Base-by-base conservation (phyloP, 1,140 invertebrate genomes). In the Matsumurasca onukii region DNA sequence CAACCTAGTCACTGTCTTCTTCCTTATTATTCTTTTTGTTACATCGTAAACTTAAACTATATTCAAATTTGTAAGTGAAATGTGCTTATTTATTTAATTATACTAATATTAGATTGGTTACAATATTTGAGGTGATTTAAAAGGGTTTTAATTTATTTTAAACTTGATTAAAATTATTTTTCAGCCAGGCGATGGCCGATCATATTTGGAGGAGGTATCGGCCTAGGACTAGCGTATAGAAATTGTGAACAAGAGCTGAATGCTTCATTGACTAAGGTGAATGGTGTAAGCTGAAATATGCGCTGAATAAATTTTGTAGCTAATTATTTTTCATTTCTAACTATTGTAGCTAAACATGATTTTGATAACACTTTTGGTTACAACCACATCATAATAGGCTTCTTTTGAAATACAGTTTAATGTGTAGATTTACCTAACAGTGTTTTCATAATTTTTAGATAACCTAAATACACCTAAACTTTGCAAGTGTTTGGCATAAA, bases 191-290 rank as follows among this genome's bases (percentile, higher is more conserved):
- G 81, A 68, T 92, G 89, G 89, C 90, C 90, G 2, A 80, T 91
- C 25, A 82, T 89, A 74, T 80, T 86, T 30, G 89, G 89, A 25
- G 83, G 85, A 70, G 89, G 89, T 31, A 88, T 91, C 78, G 90
- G 90, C 22, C 78, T 91, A 73, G 90, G 91, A 55, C 82, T 89
- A 76, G 90, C 90, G 67, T 91, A 91, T 81, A 85, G 86, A 66
- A 89, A 89, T 77, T 92, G 91, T 79, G 86, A 91, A 80, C 83
- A 84, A 73, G 83, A 86, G 48, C 74, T 90, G 39, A 88, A 88
- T 70, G 73, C 76, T 25, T 70, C 76, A 17, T 48, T 79, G 48
- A 69, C 34, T 13, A 66, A 66, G 64, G 64, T 66, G 29, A 49
- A 31, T 1, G 15, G 20, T 31, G 22, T 62, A 30, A n/a, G n/a